A percentile compares a stretch with the other conserved stretches of the same genome.
Evolutionary conservation across 1,140 invertebrate genomes (phyloP).

Genomic region (Drosophila grimshawi): DNA sequence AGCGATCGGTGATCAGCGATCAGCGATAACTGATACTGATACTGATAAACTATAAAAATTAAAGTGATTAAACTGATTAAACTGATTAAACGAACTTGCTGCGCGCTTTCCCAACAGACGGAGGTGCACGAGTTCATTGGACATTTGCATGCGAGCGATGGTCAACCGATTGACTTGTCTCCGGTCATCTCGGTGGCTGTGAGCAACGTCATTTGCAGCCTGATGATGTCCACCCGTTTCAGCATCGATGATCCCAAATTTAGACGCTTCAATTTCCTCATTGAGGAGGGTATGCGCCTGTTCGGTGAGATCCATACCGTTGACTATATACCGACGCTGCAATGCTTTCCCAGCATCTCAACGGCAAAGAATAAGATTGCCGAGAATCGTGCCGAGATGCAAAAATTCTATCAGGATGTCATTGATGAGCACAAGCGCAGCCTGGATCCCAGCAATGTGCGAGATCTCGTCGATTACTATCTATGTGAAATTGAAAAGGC

Average conservation of each 20-base stretch:
- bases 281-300: conserved; percentile 95
- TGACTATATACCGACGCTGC: conserved; percentile 87
- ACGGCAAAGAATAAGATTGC: conserved; percentile 90
- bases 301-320: conserved; percentile 92
- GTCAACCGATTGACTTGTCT: conserved; percentile 89
- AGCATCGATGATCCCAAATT: conserved; percentile 91
- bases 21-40: no score
- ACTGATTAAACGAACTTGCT: no score
- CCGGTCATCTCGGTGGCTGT: conserved; percentile 91
- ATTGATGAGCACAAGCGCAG: conserved; percentile 91
- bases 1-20: no score
- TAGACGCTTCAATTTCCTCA: conserved; percentile 91
- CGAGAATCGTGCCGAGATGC: conserved; percentile 93
- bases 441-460: conserved; percentile 90
- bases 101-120: conserved; percentile 84
- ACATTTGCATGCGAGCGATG: conserved; percentile 87
- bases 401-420: conserved; percentile 92
- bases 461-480: conserved; percentile 95
- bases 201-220: conserved; percentile 95
- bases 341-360: conserved; percentile 91
- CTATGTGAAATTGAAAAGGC: conserved; percentile 93
- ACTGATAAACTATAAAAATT: no score
- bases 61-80: no score
- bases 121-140: conserved; percentile 91
- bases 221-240: conserved; percentile 95